A percentile compares a stretch with the other conserved stretches of the same genome.
phyloP scores from a whole-genome alignment of 2,113 vertebrate genomes.

The Centropus unirufus region DNA sequence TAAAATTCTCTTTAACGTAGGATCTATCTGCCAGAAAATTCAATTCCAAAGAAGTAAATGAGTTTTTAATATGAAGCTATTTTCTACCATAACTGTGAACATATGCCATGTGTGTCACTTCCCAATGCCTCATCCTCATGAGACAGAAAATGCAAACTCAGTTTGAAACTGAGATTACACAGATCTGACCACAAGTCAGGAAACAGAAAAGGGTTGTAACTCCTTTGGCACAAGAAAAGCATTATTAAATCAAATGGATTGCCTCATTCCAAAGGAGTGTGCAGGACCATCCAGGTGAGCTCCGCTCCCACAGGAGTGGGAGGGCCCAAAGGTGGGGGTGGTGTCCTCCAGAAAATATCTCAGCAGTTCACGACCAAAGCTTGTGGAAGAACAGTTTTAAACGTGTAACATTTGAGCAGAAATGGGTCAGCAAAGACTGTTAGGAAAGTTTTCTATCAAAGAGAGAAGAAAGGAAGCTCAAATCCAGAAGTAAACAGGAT shows the following conservation, averaged over 20 bases:
- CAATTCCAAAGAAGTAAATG: background rate
- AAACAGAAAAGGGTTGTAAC: background rate
- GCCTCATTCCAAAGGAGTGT: background rate
- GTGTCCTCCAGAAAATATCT: background rate
- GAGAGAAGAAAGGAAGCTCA: background rate
- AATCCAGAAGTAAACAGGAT: background rate
- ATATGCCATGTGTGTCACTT: fast-evolving
- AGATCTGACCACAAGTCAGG: background rate
- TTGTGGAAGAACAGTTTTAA: background rate
- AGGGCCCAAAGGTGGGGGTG: background rate
- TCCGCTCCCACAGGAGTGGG: background rate
- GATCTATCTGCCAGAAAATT: background rate
- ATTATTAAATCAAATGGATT: background rate
- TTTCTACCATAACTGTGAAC: background rate
- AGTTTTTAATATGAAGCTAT: background rate
- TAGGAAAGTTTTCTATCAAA: background rate
- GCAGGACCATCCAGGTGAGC: background rate
- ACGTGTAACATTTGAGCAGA: background rate
- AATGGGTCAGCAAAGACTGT: background rate
- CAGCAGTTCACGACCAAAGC: background rate
- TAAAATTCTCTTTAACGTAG: background rate
- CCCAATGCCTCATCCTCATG: background rate
- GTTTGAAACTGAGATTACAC: background rate
- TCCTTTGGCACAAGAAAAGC: background rate
- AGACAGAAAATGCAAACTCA: background rate